Base-by-base conservation (phyloP, 2,113 vertebrate genomes). In the Burhinus bistriatus region DNA sequence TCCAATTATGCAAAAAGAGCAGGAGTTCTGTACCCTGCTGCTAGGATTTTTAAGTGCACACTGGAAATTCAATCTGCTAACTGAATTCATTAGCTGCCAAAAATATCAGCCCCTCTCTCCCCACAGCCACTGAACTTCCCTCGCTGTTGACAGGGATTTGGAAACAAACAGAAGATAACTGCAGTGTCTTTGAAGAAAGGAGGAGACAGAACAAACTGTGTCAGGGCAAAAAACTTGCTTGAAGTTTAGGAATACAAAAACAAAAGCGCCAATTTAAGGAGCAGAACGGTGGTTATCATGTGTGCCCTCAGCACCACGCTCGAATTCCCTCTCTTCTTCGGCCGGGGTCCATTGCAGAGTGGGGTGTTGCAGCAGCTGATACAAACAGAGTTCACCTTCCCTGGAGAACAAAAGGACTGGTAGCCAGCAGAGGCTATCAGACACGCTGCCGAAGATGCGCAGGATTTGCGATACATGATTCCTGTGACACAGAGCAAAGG, bases 281-380 rank as follows among this genome's bases (percentile, higher is more conserved):
- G 94, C 76, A 98, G 87, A 54, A 96, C 0, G 4, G 96, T 97
- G 88, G 92, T 94, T 49, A 94, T 66, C 44, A 83, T 1, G 0
- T 34, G 70, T 3, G 97, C 89, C 57, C 59, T 95, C 0, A 7
- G 95, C 54, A 69, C 44, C 0, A 85, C 80, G 0, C 83, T 94
- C 4, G 97, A 95, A 40, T 90, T 96, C 10, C 99, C 98, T 7
- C 99, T 98, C 97, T 98, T 99, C 98, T 98, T 99, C 42, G 98
- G 98, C 58, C 99, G 98, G 23, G 99, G 99, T 65, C 99, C 99
- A 0, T 99, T 99, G 98, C 99, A 99, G 89, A 99, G 99, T 0
- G 99, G 99, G 1, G 99, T 99, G 98, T 99, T 99, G 97, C 99
- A 99, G 98, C 99, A 99, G 97, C 99, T 99, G 98, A 99, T 99